Conservation (phyloP, 1,140 invertebrate genomes). For the Amyelois transitella region DNA sequence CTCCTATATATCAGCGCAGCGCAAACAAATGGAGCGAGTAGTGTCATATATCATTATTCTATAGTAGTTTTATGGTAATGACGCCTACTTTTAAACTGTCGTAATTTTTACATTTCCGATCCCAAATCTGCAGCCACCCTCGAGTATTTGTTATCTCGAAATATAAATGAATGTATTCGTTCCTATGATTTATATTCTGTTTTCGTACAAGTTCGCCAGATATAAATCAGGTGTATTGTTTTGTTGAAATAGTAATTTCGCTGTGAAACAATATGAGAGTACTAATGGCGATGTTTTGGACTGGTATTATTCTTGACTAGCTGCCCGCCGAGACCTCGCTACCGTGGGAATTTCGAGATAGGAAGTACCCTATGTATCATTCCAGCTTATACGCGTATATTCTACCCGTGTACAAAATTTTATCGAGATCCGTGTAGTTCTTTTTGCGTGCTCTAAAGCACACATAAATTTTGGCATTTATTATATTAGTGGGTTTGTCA, state of each 20-base stretch:
- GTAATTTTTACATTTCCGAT: slow-evolving; percentile 72
- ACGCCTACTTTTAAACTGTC: slow-evolving; percentile 71
- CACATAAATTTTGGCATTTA: too few relatives aligned
- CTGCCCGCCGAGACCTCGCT: too few relatives aligned
- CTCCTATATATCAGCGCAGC: too few relatives aligned
- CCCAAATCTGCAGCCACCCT: slow-evolving; percentile 49
- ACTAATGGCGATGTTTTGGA: not conserved
- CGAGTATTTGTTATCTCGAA: slow-evolving; percentile 61
- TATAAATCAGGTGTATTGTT: slow-evolving; percentile 1
- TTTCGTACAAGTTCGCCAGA: slow-evolving; percentile 27
- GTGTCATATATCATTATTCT: slow-evolving; percentile 59
- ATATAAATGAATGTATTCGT: slow-evolving; percentile 64
- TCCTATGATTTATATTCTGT: slow-evolving; percentile 53
- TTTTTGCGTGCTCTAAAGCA: too few relatives aligned
- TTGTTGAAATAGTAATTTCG: not conserved
- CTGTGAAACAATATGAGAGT: not conserved
- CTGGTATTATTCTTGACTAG: too few relatives aligned
- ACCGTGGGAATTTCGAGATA: too few relatives aligned
- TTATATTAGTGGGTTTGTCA: too few relatives aligned
- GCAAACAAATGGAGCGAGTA: slow-evolving; percentile 53
- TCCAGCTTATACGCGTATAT: too few relatives aligned
- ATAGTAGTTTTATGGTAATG: slow-evolving; percentile 72
- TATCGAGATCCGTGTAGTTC: too few relatives aligned
- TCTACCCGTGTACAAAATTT: too few relatives aligned
- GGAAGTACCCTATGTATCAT: too few relatives aligned